phyloP scores from a whole-genome alignment of 2,888 invertebrate species.

The Sylvicola cinctus region DNA sequence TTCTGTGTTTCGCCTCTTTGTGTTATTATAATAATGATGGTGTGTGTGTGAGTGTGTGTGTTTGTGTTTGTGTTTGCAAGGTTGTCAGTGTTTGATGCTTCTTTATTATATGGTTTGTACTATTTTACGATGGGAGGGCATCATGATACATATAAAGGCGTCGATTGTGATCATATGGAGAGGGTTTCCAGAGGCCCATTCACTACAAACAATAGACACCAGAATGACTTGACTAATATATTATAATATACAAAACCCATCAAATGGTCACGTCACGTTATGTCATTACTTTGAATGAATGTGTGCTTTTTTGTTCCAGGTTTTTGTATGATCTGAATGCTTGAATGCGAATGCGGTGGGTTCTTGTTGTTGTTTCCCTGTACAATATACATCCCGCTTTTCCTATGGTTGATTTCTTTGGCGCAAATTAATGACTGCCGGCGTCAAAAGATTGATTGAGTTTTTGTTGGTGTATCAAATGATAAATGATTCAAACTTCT shows the following conservation, averaged over 20 bases:
- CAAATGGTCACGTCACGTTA: constrained; percentile 6
- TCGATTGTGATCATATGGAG: too few species aligned
- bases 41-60: too few species aligned
- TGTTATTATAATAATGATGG: too few species aligned
- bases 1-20: too few species aligned
- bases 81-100: too few species aligned
- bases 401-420: too few species aligned
- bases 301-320: constrained; percentile 3
- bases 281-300: constrained; percentile 5
- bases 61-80: too few species aligned
- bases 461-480: constrained; percentile 4
- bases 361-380: background rate
- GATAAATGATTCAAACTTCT: constrained; percentile 5
- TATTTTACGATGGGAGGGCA: too few species aligned
- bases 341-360: background rate
- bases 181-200: too few species aligned
- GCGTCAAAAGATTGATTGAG: constrained; percentile 6
- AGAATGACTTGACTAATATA: background rate
- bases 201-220: too few species aligned
- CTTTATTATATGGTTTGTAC: too few species aligned
- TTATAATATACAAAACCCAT: constrained; percentile 2
- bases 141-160: too few species aligned
- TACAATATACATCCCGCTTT: constrained; percentile 1
- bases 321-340: constrained; percentile 1
- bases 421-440: constrained; percentile 5